Evolutionary conservation across 2,797 vertebrate genomes (phyloP).

Genomic region (Mallotus villosus): DNA sequence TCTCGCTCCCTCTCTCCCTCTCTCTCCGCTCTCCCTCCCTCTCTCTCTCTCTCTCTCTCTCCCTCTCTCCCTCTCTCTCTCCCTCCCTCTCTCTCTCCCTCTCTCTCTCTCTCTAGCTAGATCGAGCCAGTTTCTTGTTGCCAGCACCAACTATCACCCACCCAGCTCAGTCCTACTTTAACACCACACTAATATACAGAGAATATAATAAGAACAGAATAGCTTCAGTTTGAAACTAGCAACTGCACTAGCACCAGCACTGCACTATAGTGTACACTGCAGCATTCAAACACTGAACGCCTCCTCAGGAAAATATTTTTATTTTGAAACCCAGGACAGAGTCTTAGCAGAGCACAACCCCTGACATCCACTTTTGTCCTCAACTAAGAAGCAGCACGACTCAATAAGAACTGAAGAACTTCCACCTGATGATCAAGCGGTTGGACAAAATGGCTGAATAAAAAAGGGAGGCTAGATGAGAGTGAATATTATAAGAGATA

Average conservation of each 20-base stretch:
- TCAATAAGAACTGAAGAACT: constrained; percentile 39
- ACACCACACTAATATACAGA: neutral
- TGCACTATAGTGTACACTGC: constrained; percentile 15
- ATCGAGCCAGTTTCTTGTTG: constrained; percentile 19
- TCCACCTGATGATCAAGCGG: constrained; percentile 40
- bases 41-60: too few relatives aligned
- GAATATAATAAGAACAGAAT: constrained; percentile 26
- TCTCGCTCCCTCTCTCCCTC: too few relatives aligned
- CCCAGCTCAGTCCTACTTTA: neutral
- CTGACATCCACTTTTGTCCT: constrained; percentile 32
- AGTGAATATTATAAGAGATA: constrained; percentile 12
- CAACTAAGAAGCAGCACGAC: constrained; percentile 25
- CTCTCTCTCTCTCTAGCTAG: too few relatives aligned
- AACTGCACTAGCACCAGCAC: constrained; percentile 9
- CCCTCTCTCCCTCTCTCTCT: too few relatives aligned
- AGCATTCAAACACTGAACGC: constrained; percentile 21
- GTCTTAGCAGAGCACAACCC: constrained; percentile 24
- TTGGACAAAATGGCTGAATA: constrained; percentile 9
- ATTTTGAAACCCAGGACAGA: constrained; percentile 33
- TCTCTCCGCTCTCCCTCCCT: too few relatives aligned
- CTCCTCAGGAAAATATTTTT: constrained; percentile 11
- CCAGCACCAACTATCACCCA: neutral
- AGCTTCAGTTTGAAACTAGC: constrained; percentile 16
- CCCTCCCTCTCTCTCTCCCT: too few relatives aligned
- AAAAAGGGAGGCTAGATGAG: constrained; percentile 32